Percentiles rank a stretch among this genome's conserved stretches.
Conservation (phyloP, 1,140 invertebrate species). For the Aphaenogaster rudis region DNA sequence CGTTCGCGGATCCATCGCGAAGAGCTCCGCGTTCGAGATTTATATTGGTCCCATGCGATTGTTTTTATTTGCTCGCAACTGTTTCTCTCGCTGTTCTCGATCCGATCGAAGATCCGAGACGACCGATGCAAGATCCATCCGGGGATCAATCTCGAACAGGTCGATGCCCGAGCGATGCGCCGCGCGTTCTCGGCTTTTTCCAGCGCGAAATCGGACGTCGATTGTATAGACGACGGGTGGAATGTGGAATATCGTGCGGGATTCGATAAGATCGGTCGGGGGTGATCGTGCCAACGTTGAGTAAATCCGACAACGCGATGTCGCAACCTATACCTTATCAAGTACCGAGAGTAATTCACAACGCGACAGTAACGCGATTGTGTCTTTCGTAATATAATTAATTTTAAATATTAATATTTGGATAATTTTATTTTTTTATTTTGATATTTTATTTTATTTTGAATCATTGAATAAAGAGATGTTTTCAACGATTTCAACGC, state of each 20-base stretch:
- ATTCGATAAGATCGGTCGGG: not conserved
- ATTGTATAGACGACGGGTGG: conserved; percentile 4
- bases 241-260: conserved; percentile 15
- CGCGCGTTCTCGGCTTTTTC: not conserved
- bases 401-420: not conserved
- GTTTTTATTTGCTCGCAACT: not conserved
- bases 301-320: not conserved
- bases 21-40: not conserved
- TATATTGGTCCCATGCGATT: not conserved
- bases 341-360: not conserved
- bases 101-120: not conserved
- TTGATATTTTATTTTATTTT: no score
- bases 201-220: not conserved
- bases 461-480: not conserved
- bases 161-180: conserved; percentile 56
- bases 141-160: not conserved
- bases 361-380: not conserved
- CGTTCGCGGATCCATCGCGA: not conserved
- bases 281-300: not conserved
- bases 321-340: not conserved
- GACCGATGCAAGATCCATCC: not conserved
- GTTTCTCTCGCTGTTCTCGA: not conserved
- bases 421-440: not conserved
- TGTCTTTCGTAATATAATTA: not conserved
- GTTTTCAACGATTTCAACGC: not conserved